A percentile compares a stretch with the other conserved stretches of the same genome.
Conservation (phyloP, 2,797 vertebrate genomes). For the Pseudopleuronectes americanus region DNA sequence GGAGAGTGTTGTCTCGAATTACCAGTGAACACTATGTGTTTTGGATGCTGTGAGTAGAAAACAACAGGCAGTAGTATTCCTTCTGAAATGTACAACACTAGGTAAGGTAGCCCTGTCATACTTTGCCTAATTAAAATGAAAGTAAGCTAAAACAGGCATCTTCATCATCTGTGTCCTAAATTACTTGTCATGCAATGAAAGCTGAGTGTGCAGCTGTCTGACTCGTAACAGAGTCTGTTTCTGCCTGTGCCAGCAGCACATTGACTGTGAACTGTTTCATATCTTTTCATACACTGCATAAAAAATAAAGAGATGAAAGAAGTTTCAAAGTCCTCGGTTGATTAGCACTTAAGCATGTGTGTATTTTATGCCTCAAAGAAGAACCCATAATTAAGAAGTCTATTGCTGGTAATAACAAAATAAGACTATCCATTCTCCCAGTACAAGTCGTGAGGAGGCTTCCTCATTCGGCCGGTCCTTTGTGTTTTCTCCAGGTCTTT, state of each 20-base stretch:
- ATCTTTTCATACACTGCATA: slow-evolving; percentile 1
- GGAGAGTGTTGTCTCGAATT: slow-evolving; percentile 18
- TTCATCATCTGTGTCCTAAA: slow-evolving; percentile 24
- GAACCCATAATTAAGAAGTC: slow-evolving; percentile 14
- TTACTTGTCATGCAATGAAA: slow-evolving; percentile 34
- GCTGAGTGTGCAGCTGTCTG: slow-evolving; percentile 30
- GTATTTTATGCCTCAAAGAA: slow-evolving; percentile 24
- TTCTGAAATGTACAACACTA: neutral
- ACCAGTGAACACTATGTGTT: slow-evolving; percentile 9
- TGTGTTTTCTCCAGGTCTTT: slow-evolving; percentile 29
- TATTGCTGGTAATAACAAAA: slow-evolving; percentile 1
- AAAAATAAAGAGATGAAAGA: slow-evolving; percentile 21
- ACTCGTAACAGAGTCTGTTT: slow-evolving; percentile 28
- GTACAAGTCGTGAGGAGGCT: neutral
- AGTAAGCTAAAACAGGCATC: slow-evolving; percentile 14
- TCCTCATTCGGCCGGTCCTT: slow-evolving; percentile 6
- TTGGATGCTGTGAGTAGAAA: slow-evolving; percentile 23
- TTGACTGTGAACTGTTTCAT: neutral
- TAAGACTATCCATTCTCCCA: neutral
- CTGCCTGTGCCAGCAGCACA: slow-evolving; percentile 38
- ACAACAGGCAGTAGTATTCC: slow-evolving; percentile 10
- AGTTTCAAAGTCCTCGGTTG: neutral
- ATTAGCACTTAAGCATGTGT: neutral
- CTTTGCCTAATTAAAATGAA: slow-evolving; percentile 25
- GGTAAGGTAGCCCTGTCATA: neutral